Evolutionary conservation across 2,888 invertebrate genomes (phyloP), one percentile per base, ranked within the genome.

Genomic region (Hemistola chrysoprasaria): DNA sequence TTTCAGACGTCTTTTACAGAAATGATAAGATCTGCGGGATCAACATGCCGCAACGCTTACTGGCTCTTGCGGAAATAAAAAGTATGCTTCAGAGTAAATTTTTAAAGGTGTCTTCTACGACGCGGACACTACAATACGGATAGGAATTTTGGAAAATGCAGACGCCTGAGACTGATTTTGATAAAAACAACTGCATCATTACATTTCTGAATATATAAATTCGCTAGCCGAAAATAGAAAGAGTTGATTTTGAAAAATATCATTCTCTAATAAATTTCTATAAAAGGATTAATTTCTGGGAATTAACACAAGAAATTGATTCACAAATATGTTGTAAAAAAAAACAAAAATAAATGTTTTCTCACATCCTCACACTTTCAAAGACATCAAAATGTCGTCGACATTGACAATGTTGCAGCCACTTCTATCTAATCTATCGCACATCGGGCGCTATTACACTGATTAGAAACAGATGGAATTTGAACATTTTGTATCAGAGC

Each of bases 11-110:
- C 71, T 71, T 74, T 62, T 61, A 71, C 65, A 50, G 64, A 67
- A 67, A 68, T 69, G 66, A 71, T 74, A 63, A 56, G 69, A 68
- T 71, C 75, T 74, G 65, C 52, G 58, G 68, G 71, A 77, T 78
- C 74, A 78, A 59, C 53, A 65, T 62, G 63, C 55, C 33, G 26
- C n/a, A n/a, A n/a, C n/a, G n/a, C 7, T 27, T 23, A 36, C 57
- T 56, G 49, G 57, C 42, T 53, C 56, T 58, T 46, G 45, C 52
- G 50, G 50, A 64, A 54, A 62, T 65, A 61, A n/a, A n/a, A n/a
- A n/a, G n/a, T n/a, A n/a, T n/a, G n/a, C n/a, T n/a, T n/a, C n/a
- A n/a, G n/a, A n/a, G n/a, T n/a, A n/a, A n/a, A n/a, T n/a, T n/a
- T n/a, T n/a, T n/a, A n/a, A n/a, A n/a, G n/a, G n/a, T n/a, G n/a